These are phyloP conservation scores for Vicugna pacos DNA, from an alignment of 2,113 vertebrate genomes.

Conservation along the genomic window DNA sequence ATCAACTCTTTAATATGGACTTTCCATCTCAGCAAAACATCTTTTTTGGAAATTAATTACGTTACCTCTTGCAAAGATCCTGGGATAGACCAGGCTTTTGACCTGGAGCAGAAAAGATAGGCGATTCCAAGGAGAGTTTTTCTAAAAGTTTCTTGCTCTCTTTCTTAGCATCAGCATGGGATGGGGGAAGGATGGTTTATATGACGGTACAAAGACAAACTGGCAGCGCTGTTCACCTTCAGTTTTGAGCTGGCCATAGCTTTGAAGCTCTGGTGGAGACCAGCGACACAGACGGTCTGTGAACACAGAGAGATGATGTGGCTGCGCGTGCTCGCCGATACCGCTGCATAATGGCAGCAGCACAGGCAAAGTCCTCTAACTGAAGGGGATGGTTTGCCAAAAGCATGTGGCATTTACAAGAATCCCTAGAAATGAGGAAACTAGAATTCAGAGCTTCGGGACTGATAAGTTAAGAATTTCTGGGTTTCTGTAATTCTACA, in stretches of 20 bases:
- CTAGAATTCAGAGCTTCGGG: background rate
- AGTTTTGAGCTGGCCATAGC: background rate
- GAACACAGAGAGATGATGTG: background rate
- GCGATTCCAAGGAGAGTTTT: conserved; percentile 12
- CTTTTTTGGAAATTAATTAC: background rate
- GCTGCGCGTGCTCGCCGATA: background rate
- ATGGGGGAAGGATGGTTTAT: background rate
- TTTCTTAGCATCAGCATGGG: background rate
- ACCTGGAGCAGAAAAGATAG: background rate
- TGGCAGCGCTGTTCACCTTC: background rate
- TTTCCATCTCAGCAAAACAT: background rate
- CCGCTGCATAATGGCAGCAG: background rate
- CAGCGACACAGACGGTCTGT: background rate
- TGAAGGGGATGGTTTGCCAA: background rate
- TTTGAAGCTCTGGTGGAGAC: background rate
- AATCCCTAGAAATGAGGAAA: background rate
- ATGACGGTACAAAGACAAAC: background rate
- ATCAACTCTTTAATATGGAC: background rate
- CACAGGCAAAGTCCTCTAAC: background rate
- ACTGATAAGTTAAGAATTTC: background rate
- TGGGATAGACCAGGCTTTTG: background rate
- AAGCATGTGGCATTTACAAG: background rate
- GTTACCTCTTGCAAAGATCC: background rate
- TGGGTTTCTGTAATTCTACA: background rate
- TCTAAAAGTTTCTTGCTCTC: background rate